Percentiles rank a stretch among this genome's conserved stretches.
Evolutionary conservation across 2,113 vertebrate genomes (phyloP).

Genomic region (Platanista minor): DNA sequence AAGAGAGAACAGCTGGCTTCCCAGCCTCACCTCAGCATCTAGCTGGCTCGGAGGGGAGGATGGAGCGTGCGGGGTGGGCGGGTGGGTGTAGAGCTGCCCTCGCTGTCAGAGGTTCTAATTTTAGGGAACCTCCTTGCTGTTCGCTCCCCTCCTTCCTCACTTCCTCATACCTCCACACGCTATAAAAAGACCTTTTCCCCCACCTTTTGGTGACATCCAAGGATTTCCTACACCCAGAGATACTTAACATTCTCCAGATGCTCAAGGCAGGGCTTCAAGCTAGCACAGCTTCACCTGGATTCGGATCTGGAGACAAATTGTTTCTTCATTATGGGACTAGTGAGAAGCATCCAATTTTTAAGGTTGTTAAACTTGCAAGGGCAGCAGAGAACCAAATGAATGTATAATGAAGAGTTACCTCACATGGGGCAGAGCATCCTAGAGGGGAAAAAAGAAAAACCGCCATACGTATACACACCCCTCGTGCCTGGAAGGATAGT

Average conservation of each 20-base stretch:
- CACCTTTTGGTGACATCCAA: neutral
- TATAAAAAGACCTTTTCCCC: neutral
- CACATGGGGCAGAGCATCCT: slow-evolving; percentile 62
- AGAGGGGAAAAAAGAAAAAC: slow-evolving; percentile 21
- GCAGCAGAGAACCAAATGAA: slow-evolving; percentile 75
- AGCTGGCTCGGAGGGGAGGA: neutral
- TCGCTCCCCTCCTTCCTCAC: neutral
- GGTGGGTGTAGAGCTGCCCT: neutral
- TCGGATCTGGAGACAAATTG: slow-evolving; percentile 77
- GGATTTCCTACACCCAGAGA: neutral
- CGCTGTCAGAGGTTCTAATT: neutral
- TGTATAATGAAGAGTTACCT: slow-evolving; percentile 67
- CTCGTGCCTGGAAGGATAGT: neutral
- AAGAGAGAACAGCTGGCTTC: neutral
- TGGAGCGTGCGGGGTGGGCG: neutral
- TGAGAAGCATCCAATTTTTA: slow-evolving; percentile 76
- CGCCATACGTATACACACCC: neutral
- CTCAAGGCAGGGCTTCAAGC: slow-evolving; percentile 74
- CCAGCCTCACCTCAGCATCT: neutral
- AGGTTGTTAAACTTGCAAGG: slow-evolving; percentile 78
- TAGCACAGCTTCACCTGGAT: slow-evolving; percentile 75
- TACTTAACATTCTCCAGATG: slow-evolving; percentile 67
- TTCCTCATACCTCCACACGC: neutral
- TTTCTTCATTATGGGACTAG: slow-evolving; percentile 78
- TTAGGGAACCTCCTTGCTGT: neutral